Conservation (phyloP, 2,113 vertebrate species). For the Aphyosemion australe region DNA sequence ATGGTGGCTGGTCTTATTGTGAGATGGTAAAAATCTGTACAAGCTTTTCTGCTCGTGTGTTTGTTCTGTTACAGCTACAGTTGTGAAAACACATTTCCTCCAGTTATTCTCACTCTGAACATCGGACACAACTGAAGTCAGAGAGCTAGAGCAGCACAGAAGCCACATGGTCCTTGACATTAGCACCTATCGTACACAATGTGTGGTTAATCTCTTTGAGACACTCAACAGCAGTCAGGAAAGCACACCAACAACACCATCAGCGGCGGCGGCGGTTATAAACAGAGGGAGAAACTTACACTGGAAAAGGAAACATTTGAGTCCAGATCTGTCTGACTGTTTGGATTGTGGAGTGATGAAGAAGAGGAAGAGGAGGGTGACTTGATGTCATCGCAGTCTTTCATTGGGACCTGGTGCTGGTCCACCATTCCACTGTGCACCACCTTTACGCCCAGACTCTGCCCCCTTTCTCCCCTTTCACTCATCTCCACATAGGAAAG, state of each 20-base stretch:
- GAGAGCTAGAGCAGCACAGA: constrained; percentile 59
- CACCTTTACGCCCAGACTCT: constrained; percentile 84
- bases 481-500: constrained; percentile 89
- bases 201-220: constrained; percentile 59
- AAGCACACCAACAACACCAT: constrained; percentile 67
- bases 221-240: constrained; percentile 51
- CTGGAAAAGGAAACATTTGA: constrained; percentile 96
- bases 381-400: constrained; percentile 96
- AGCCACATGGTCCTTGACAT: constrained; percentile 47
- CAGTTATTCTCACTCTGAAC: constrained; percentile 30
- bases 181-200: constrained; percentile 62
- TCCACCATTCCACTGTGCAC: constrained; percentile 86
- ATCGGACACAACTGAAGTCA: constrained; percentile 32
- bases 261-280: constrained; percentile 64
- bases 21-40: constrained; percentile 47
- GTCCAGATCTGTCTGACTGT: constrained; percentile 92
- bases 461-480: constrained; percentile 82
- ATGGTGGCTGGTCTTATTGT: no score
- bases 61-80: constrained; percentile 39
- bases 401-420: constrained; percentile 89
- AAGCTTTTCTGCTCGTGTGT: constrained; percentile 34
- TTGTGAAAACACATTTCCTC: constrained; percentile 21
- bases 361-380: constrained; percentile 75
- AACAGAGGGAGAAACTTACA: constrained; percentile 86
- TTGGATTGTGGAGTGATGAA: constrained; percentile 90